A percentile compares a stretch with the other conserved stretches of the same genome.
Conservation (phyloP, 2,888 invertebrate genomes). For the Nemotelus pantherinus region DNA sequence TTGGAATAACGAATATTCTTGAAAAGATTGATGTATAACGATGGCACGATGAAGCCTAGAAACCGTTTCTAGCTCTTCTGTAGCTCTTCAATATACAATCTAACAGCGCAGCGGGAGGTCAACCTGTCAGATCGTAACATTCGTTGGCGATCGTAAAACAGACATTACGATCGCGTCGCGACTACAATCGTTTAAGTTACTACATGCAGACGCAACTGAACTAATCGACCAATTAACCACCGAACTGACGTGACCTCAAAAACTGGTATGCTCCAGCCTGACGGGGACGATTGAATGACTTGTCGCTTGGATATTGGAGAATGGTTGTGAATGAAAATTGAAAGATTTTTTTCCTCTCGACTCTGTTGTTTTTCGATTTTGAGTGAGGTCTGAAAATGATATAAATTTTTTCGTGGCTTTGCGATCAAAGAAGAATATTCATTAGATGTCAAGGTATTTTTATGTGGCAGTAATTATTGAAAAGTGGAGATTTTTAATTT, state of each 20-base stretch:
- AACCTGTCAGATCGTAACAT: background rate
- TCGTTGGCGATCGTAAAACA: background rate
- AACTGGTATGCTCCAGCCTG: too few relatives aligned
- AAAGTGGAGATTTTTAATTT: background rate
- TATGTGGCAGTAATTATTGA: conserved; percentile 35
- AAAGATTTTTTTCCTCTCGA: too few relatives aligned
- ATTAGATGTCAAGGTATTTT: conserved; percentile 32
- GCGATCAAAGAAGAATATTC: conserved; percentile 2
- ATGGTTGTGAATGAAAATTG: too few relatives aligned
- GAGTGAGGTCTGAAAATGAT: background rate
- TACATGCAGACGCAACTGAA: background rate
- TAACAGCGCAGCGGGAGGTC: too few relatives aligned
- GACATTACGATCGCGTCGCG: background rate
- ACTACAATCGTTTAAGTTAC: background rate
- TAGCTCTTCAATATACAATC: too few relatives aligned
- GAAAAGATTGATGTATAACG: too few relatives aligned
- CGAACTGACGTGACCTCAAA: background rate
- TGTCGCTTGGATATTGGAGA: too few relatives aligned
- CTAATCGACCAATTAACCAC: conserved; percentile 5
- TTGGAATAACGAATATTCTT: too few relatives aligned
- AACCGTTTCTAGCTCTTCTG: too few relatives aligned
- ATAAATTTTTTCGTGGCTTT: background rate
- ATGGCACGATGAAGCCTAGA: too few relatives aligned
- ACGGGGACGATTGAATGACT: too few relatives aligned
- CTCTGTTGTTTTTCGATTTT: too few relatives aligned